A percentile compares a stretch with the other conserved stretches of the same genome.
These are phyloP conservation scores for Talpa occidentalis DNA, from an alignment of 2,113 vertebrate genomes.

Conservation along the genomic window DNA sequence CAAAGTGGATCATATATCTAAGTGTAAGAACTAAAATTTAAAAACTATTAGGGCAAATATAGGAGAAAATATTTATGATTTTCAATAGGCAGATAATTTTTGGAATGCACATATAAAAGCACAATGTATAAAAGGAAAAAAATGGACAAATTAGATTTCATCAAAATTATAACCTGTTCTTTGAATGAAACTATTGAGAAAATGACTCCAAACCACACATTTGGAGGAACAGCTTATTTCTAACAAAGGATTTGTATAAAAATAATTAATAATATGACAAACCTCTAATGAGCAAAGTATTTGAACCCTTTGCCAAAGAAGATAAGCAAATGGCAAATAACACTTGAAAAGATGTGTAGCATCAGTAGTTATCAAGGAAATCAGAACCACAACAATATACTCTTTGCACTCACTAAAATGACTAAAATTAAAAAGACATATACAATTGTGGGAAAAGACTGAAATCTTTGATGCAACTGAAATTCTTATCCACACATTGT, in stretches of 20 bases:
- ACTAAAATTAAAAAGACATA: neutral
- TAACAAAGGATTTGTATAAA: neutral
- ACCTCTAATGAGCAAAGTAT: neutral
- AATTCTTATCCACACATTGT: neutral
- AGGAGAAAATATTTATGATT: conserved; percentile 4
- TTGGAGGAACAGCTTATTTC: neutral
- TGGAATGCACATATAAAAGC: neutral
- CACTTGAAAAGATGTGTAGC: neutral
- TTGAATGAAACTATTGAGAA: conserved; percentile 20
- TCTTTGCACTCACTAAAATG: neutral
- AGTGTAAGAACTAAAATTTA: neutral
- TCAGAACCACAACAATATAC: neutral
- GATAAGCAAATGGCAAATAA: neutral
- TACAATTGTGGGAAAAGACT: neutral
- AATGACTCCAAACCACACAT: neutral
- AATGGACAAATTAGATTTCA: neutral
- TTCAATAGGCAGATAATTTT: neutral
- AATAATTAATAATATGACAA: neutral
- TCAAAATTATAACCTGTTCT: conserved; percentile 16
- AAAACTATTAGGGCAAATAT: neutral
- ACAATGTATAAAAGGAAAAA: neutral
- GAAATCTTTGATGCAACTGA: neutral
- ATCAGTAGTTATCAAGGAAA: neutral
- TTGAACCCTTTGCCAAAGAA: neutral
- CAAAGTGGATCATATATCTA: neutral